phyloP scores from a whole-genome alignment of 2,113 vertebrate genomes.

The Scytalopus superciliaris region DNA sequence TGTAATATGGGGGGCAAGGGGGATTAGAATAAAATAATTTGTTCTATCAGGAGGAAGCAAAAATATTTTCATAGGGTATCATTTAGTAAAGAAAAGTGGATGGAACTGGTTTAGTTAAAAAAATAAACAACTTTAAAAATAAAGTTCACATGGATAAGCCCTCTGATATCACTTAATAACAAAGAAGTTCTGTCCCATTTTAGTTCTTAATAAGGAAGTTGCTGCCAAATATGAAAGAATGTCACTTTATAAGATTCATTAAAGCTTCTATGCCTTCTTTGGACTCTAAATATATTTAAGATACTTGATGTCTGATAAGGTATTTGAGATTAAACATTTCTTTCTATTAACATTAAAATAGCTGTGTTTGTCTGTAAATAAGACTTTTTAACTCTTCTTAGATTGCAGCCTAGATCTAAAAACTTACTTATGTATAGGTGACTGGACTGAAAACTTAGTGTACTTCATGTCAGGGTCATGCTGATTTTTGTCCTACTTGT shows the following conservation, averaged over 20 bases:
- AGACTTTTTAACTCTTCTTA: not conserved
- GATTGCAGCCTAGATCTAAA: not conserved
- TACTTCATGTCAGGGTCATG: not conserved
- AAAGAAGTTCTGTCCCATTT: not conserved
- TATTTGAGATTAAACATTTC: not conserved
- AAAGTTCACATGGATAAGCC: not conserved
- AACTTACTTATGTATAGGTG: not conserved
- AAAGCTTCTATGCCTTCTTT: not conserved
- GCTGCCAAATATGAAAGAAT: constrained; percentile 39
- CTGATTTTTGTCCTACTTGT: not conserved
- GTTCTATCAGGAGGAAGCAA: not conserved
- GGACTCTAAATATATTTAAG: not conserved
- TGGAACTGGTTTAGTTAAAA: not conserved
- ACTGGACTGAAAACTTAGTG: not conserved
- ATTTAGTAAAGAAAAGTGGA: not conserved
- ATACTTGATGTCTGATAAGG: not conserved
- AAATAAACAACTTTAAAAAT: not conserved
- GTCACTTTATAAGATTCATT: not conserved
- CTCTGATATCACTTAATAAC: not conserved
- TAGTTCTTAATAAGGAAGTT: constrained; percentile 54
- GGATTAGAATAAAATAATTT: too few relatives aligned
- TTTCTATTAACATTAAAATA: not conserved
- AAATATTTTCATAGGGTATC: not conserved
- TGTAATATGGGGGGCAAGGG: too few relatives aligned
- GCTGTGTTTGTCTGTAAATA: too few relatives aligned